Evolutionary conservation across 2,113 vertebrate genomes (phyloP).

Genomic region (Carlito syrichta): DNA sequence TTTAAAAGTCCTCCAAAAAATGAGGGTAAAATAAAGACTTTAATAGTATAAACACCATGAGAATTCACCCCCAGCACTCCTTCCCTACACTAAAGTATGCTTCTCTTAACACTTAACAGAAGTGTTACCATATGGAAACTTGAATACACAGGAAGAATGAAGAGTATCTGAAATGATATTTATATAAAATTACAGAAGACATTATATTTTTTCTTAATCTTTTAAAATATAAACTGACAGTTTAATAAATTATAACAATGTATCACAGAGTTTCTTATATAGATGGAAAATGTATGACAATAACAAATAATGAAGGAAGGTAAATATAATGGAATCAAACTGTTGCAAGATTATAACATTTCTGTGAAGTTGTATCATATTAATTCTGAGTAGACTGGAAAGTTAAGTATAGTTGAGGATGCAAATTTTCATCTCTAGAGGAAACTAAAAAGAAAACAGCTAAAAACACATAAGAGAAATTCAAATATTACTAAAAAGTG

Average conservation of each 20-base stretch:
- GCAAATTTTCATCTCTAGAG: slow-evolving; percentile 2
- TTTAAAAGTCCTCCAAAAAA: slow-evolving; percentile 29
- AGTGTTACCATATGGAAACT: not conserved
- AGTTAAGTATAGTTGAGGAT: not conserved
- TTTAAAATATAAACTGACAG: slow-evolving; percentile 9
- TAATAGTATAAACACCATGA: not conserved
- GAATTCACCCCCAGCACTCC: not conserved
- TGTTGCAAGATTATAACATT: not conserved
- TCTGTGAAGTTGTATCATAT: not conserved
- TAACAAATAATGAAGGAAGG: not conserved
- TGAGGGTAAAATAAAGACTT: not conserved
- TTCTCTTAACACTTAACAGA: not conserved
- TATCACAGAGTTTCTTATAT: not conserved
- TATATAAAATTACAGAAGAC: not conserved
- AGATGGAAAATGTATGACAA: not conserved
- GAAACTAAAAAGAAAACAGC: not conserved
- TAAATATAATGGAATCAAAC: not conserved
- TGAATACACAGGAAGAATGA: not conserved
- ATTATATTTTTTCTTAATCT: not conserved
- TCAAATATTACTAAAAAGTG: not conserved
- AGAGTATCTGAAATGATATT: not conserved
- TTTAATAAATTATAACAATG: not conserved
- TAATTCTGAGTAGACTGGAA: not conserved
- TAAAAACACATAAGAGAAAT: slow-evolving; percentile 3
- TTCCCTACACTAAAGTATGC: not conserved